A percentile compares a stretch with the other conserved stretches of the same genome.
These are phyloP conservation scores for Lepidocyrtoides sp. DNA, from an alignment of 2,888 invertebrate genomes.

Conservation along the genomic window DNA sequence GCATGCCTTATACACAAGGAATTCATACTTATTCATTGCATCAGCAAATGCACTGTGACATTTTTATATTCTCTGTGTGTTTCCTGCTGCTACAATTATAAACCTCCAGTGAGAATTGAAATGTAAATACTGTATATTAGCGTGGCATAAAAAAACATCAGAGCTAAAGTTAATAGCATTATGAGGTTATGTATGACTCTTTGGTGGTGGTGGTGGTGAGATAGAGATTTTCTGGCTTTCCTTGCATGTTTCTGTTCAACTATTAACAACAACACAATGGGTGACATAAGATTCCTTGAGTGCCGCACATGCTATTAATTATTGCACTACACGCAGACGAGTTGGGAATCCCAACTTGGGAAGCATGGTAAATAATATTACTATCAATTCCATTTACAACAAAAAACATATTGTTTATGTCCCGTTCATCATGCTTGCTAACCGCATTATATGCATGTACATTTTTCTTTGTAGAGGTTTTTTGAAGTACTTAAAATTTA, in stretches of 20 bases:
- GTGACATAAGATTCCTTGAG: neutral
- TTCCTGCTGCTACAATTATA: neutral
- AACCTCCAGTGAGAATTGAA: constrained; percentile 26
- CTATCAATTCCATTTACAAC: neutral
- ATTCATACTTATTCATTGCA: neutral
- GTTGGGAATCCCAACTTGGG: neutral
- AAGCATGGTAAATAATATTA: neutral
- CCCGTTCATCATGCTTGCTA: neutral
- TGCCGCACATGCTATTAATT: constrained; percentile 20
- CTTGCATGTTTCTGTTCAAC: neutral
- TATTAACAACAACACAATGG: no score
- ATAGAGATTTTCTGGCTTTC: neutral
- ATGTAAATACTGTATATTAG: constrained; percentile 1
- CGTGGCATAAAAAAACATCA: neutral
- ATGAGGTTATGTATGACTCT: constrained; percentile 12
- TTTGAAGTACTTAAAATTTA: neutral
- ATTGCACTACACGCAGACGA: neutral
- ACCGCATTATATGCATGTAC: neutral
- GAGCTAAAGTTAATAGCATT: neutral
- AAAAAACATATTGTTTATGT: neutral
- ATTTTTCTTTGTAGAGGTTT: neutral
- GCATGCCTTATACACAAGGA: neutral
- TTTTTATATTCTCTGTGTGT: constrained; percentile 27
- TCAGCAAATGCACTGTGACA: constrained; percentile 42
- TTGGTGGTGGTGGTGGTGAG: neutral